These are phyloP conservation scores for Drosophila prolongata DNA, from an alignment of 2,888 invertebrate genomes.

Conservation along the genomic window DNA sequence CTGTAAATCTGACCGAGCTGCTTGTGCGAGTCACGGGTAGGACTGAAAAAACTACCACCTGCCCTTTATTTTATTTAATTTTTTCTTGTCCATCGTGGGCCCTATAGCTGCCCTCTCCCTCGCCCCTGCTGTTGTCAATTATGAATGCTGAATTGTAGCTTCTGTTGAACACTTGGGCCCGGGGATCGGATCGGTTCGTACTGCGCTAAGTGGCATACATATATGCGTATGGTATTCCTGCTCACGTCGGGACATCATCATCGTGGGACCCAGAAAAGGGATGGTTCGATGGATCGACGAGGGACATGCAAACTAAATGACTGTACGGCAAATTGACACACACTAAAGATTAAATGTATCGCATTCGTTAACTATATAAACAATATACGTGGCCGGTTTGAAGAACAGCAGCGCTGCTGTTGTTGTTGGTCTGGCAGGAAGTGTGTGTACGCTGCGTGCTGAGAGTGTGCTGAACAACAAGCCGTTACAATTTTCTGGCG, in stretches of 20 bases:
- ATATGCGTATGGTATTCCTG: slow-evolving; percentile 47
- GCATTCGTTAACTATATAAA: slow-evolving; percentile 81
- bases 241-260: slow-evolving; percentile 74
- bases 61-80: slow-evolving; percentile 73
- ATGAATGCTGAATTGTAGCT: slow-evolving; percentile 82
- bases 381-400: slow-evolving; percentile 77
- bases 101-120: slow-evolving; percentile 50
- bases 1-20: slow-evolving; percentile 74
- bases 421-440: slow-evolving; percentile 35
- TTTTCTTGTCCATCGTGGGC: slow-evolving; percentile 54
- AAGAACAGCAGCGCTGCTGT: slow-evolving; percentile 36
- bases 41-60: slow-evolving; percentile 81
- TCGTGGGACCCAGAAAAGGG: slow-evolving; percentile 49
- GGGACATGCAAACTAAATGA: slow-evolving; percentile 79
- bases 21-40: slow-evolving; percentile 70
- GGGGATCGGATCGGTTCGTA: slow-evolving; percentile 6
- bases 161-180: slow-evolving; percentile 82
- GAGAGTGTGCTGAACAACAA: slow-evolving; percentile 74
- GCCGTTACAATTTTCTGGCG: slow-evolving; percentile 75
- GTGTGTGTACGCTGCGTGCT: slow-evolving; percentile 62
- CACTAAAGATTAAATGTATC: slow-evolving; percentile 82
- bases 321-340: slow-evolving; percentile 81
- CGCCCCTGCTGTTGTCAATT: slow-evolving; percentile 66
- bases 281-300: slow-evolving; percentile 48
- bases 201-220: slow-evolving; percentile 75